Evolutionary conservation across 2,113 vertebrate genomes (phyloP).

Genomic region (Tragelaphus strepsiceros): DNA sequence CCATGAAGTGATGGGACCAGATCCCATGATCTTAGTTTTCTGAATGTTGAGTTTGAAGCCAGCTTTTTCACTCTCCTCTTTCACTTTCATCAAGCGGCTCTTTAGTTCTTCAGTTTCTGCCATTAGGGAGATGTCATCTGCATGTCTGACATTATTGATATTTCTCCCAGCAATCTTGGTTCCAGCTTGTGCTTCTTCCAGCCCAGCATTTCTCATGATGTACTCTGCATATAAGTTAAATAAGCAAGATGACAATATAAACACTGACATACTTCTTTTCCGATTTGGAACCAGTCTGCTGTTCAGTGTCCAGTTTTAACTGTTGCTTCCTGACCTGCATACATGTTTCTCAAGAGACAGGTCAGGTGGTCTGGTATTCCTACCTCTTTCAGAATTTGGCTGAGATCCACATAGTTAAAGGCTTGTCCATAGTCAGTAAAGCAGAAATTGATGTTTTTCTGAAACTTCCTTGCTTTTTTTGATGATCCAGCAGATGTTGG

Average conservation of each 20-base stretch:
- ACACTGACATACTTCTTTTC: background rate
- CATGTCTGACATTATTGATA: background rate
- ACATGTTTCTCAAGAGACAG: background rate
- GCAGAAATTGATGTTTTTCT: background rate
- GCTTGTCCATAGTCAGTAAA: background rate
- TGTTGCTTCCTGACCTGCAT: background rate
- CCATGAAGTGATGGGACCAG: background rate
- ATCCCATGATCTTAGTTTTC: background rate
- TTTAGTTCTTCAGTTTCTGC: background rate
- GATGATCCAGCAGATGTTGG: background rate
- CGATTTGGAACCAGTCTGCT: background rate
- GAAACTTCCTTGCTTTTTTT: background rate
- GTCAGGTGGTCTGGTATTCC: background rate
- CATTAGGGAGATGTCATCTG: background rate
- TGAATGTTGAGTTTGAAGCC: background rate
- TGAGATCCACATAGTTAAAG: background rate
- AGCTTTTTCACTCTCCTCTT: background rate
- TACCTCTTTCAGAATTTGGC: background rate
- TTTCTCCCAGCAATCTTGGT: background rate
- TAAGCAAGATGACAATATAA: background rate
- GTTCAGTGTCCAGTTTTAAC: background rate
- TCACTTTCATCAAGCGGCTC: background rate
- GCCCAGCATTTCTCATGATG: background rate
- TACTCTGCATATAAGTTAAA: background rate
- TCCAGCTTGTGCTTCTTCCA: background rate